Evolutionary conservation across 1,140 invertebrate species (phyloP).

Genomic region (Calliphora vicina): DNA sequence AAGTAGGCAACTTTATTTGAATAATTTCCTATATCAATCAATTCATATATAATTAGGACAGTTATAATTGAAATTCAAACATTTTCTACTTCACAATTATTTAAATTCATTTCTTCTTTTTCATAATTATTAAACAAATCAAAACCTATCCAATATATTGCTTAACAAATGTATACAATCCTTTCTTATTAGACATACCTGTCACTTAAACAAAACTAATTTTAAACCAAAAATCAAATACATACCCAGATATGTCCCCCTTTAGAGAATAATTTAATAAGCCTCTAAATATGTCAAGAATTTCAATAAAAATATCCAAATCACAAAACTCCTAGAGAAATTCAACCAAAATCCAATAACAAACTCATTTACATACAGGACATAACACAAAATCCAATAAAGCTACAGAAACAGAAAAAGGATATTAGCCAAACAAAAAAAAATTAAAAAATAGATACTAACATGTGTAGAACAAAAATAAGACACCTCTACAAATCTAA

Average conservation of each 20-base stretch:
- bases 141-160: no score
- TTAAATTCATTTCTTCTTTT: no score
- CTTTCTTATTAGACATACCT: background rate
- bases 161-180: no score
- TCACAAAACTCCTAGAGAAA: background rate
- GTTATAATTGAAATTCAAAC: no score
- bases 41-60: no score
- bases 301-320: background rate
- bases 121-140: no score
- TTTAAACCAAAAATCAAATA: background rate
- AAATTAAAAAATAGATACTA: no score
- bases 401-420: background rate
- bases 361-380: conserved; percentile 5
- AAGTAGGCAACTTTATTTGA: no score
- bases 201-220: background rate
- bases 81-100: no score
- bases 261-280: background rate
- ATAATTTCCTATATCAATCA: no score
- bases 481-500: background rate
- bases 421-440: background rate
- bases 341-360: background rate
- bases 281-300: background rate
- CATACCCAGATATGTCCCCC: background rate
- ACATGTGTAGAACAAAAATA: background rate
- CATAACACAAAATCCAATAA: background rate